A percentile compares a stretch with the other conserved stretches of the same genome.
Conservation (phyloP, 2,888 invertebrate species). For the Caenorhabditis sinica region DNA sequence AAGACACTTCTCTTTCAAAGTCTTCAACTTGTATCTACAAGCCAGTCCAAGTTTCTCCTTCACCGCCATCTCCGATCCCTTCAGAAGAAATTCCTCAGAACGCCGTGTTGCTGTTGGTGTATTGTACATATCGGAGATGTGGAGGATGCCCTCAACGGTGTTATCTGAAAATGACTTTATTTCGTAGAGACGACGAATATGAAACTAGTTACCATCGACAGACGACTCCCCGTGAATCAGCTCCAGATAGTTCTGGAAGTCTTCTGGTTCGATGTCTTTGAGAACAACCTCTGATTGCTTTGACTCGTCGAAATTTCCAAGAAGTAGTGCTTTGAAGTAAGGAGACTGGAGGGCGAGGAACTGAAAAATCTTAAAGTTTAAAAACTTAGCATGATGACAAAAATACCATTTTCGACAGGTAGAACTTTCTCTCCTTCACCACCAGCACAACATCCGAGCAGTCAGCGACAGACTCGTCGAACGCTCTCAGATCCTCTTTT, state of each 20-base stretch:
- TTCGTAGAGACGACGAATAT: too few species aligned
- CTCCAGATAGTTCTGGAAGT: conserved; percentile 6
- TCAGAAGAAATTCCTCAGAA: neutral
- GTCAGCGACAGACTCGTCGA: neutral
- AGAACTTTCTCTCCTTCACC: neutral
- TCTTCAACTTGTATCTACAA: neutral
- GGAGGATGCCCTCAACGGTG: neutral
- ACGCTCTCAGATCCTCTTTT: neutral
- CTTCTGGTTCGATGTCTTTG: neutral
- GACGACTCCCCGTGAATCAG: neutral
- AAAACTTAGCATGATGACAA: too few species aligned
- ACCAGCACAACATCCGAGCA: neutral
- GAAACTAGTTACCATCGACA: neutral
- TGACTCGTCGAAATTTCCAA: neutral
- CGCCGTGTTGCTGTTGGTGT: neutral
- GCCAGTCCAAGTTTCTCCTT: neutral
- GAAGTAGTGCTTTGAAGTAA: neutral
- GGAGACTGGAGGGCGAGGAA: neutral
- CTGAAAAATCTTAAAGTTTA: neutral
- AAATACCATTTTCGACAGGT: neutral
- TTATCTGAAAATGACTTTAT: neutral
- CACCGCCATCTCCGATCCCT: neutral
- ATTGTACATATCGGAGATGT: neutral
- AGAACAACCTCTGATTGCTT: neutral
- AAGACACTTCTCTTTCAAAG: neutral